A percentile compares a stretch with the other conserved stretches of the same genome.
Evolutionary conservation across 64 coral and sea anemone genomes (phyloP).

Genomic region (Trachythela sp.): DNA sequence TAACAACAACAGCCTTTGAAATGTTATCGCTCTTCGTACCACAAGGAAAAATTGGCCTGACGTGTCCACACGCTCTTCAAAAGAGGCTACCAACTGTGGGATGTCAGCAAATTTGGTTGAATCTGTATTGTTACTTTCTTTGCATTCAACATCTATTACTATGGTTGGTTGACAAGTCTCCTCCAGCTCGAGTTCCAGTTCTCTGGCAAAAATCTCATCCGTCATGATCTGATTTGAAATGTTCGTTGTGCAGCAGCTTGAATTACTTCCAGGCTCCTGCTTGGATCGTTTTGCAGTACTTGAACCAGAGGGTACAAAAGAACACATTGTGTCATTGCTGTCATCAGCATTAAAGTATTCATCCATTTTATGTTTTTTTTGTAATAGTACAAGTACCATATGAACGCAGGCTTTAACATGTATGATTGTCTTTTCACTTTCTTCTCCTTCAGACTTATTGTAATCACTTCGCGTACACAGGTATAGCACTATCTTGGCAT

Average conservation of each 20-base stretch:
- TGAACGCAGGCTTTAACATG: background rate
- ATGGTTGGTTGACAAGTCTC: background rate
- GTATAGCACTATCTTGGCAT: constrained; percentile 63
- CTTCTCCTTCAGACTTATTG: constrained; percentile 13
- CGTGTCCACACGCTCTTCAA: background rate
- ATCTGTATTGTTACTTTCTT: background rate
- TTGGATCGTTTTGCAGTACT: background rate
- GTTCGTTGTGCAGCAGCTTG: background rate
- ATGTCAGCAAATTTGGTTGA: background rate
- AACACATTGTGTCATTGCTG: background rate
- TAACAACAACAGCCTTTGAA: background rate
- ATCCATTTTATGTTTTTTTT: background rate
- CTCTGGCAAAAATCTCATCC: background rate
- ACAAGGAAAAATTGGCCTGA: background rate
- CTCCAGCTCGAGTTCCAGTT: background rate
- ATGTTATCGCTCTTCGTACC: background rate
- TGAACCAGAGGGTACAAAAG: background rate
- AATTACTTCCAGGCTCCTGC: background rate
- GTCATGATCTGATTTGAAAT: background rate
- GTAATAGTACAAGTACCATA: background rate
- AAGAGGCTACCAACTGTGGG: background rate
- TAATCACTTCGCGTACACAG: constrained; percentile 68
- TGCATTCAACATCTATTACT: background rate
- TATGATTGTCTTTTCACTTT: background rate
- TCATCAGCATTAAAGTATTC: background rate